Evolutionary conservation across 2,888 invertebrate genomes (phyloP), one percentile per base, ranked within the genome.

Genomic region (Dicyrtomina minuta): DNA sequence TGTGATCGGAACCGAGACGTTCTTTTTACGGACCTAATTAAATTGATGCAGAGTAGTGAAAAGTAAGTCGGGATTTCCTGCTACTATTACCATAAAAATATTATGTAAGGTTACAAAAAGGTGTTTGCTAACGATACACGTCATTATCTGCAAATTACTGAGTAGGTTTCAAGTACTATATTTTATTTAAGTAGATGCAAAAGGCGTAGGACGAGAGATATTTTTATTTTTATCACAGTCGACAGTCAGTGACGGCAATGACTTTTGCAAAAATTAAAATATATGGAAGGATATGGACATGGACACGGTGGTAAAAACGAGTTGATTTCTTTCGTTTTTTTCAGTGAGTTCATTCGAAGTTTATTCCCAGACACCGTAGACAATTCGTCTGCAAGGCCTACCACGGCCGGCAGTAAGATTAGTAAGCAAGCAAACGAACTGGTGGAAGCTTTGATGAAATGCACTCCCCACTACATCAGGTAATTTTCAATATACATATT

Each of bases 1-100:
- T 88, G 88, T 81, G 88, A 89, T 79, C 84, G 86, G 76, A 89
- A 89, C 81, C 83, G 88, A 43, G 89, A 89, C 80, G 87, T 88
- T 24, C 82, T 89, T 17, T 87, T 87, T 78, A 82, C 84, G 62
- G 89, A 89, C 80, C 83, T 89, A 62, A 85, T 89, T 72, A 85
- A 86, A 75, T 82, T 89, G 60, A 88, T 89, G 88, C 87, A 88
- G 78, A 83, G 84, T 22, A 88, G 88, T 79, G 15, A 61, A 59
- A 77, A 72, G 77, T 75, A 69, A 66, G 66, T 46, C 12, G 8
- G 5, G 10, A 17, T 46, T 46, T 46, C 46, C n/a, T 20, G 33
- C 33, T 33, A 3, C 33, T 33, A 33, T n/a, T 12, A 12, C n/a
- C n/a, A n/a, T n/a, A n/a, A n/a, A n/a, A n/a, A n/a, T n/a, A n/a